Evolutionary conservation across 2,113 vertebrate genomes (phyloP).

Genomic region (Conger conger): DNA sequence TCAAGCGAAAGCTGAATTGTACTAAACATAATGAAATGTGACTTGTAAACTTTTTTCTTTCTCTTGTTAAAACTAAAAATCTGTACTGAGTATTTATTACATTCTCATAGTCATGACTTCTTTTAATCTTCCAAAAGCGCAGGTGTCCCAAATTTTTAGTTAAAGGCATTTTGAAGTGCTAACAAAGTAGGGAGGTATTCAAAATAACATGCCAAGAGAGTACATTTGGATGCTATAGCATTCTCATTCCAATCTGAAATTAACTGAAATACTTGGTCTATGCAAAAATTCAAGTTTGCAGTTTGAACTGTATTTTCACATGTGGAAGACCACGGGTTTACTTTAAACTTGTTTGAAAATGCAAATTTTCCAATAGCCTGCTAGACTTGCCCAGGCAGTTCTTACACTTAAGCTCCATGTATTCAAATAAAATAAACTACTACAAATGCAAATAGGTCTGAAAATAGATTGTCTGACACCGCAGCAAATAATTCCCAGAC

Average conservation of each 20-base stretch:
- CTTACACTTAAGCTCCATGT: neutral
- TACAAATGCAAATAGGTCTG: neutral
- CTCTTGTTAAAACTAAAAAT: constrained; percentile 32
- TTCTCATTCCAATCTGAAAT: neutral
- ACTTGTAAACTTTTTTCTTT: constrained; percentile 30
- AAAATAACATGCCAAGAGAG: neutral
- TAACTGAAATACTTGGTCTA: neutral
- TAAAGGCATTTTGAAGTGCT: neutral
- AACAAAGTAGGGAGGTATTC: neutral
- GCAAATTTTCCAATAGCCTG: neutral
- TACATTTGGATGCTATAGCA: neutral
- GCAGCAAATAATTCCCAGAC: neutral
- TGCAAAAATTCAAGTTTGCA: neutral
- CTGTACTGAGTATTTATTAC: constrained; percentile 22
- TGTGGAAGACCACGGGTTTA: neutral
- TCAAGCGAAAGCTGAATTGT: constrained; percentile 73
- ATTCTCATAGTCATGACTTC: neutral
- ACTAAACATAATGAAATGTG: constrained; percentile 54
- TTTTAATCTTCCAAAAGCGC: neutral
- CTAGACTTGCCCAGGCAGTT: neutral
- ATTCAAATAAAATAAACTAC: neutral
- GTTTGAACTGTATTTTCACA: neutral
- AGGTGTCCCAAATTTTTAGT: neutral
- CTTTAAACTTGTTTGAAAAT: neutral
- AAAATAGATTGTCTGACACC: neutral